Conservation (phyloP, 2,113 vertebrate species). For the Lepisosteus osseus region DNA sequence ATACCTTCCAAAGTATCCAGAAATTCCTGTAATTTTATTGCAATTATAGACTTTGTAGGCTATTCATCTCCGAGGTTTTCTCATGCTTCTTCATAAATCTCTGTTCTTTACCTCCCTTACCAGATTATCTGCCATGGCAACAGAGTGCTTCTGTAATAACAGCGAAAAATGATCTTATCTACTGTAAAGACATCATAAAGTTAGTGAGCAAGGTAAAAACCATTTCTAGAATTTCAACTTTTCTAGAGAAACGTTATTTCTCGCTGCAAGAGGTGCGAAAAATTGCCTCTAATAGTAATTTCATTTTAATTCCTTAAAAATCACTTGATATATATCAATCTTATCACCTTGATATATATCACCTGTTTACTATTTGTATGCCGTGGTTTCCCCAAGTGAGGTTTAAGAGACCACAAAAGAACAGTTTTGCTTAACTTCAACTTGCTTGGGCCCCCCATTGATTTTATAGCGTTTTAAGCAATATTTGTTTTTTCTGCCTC, state of each 20-base stretch:
- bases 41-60: slow-evolving; percentile 4
- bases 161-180: background rate
- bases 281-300: too few species aligned
- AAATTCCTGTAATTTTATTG: background rate
- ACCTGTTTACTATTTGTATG: too few species aligned
- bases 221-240: background rate
- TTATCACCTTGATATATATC: too few species aligned
- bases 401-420: slow-evolving; percentile 1
- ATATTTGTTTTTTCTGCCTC: slow-evolving; percentile 13
- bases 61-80: background rate
- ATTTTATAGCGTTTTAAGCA: slow-evolving; percentile 13
- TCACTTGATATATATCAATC: too few species aligned
- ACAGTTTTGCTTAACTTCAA: background rate
- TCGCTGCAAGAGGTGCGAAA: too few species aligned
- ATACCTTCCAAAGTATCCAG: background rate
- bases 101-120: slow-evolving; percentile 1
- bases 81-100: background rate
- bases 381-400: background rate
- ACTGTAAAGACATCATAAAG: background rate
- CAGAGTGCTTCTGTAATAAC: background rate
- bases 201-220: background rate
- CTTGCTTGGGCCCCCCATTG: background rate
- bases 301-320: too few species aligned
- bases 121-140: slow-evolving; percentile 12
- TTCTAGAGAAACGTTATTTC: background rate